Base-by-base conservation (phyloP, 1,140 invertebrate genomes). In the Heliothis virescens region DNA sequence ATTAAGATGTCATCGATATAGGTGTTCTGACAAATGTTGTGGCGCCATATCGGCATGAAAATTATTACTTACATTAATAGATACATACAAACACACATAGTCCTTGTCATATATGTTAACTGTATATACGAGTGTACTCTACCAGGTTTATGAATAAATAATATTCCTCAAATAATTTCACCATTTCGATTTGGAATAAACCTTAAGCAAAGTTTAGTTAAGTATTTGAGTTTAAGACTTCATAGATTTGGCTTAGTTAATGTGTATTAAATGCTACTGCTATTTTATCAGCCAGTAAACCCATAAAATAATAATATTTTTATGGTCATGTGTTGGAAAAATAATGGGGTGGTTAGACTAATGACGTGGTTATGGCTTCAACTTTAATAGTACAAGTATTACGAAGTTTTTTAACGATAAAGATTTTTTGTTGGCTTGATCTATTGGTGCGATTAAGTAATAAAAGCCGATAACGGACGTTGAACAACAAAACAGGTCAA, bases 371-470 rank as follows among this genome's bases (percentile, higher is more conserved):
- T 75, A 62, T 75, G 52, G 34, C 57, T 60, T 62, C 34, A 50
- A 62, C 55, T 60, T 53, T 73, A 73, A 73, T 73, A 59, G 55
- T 73, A 18, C 53, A 21, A 59, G 71, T 73, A 41, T 29, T n/a
- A 74, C 21, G 41, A 48, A 74, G 82, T 85, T 83, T 86, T 86
- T 87, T 85, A 69, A 60, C 79, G 73, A 73, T 63, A 57, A 59
- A 65, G 52, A 78, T 82, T 85, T 86, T 81, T 81, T 80, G 79
- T 83, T 67, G 71, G 78, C 76, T 81, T 84, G 78, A 83, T 84
- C 83, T 87, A 86, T 82, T 72, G 81, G 77, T 85, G 71, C 85
- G 84, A 90, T 91, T 91, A 91, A 88, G 89, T 91, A 90, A 90
- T 90, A 90, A 91, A 87, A 82, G 62, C 87, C 63, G 86, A 90